Evolutionary conservation across 1,140 invertebrate species (phyloP), one percentile per base, ranked within the genome.

Genomic region (Pygmarrhopalites habei): DNA sequence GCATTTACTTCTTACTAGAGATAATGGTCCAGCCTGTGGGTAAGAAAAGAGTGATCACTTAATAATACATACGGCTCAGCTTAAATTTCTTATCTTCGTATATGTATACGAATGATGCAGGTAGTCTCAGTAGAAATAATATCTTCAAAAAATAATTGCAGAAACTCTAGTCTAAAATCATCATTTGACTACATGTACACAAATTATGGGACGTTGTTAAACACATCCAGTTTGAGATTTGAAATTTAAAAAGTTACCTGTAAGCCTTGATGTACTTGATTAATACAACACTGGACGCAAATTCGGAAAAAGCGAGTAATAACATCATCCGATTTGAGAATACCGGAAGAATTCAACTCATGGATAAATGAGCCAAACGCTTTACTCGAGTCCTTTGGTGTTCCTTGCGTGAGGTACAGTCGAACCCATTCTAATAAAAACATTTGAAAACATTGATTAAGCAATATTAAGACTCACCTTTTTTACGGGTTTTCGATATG

Each of bases 281-380:
- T 71, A 10, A 71, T 58, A 75, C 95, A 98, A 81, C 98, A 88
- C 74, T 98, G 93, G 0, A 93, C 95, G 53, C 92, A 95, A 21
- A 97, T 84, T 28, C 95, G 85, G 80, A 99, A 98, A 78, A 99
- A 99, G 64, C 95, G 77, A 0, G 93, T 95, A 57, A 99, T 96
- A 62, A 95, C 81, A 74, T 99, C 95, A 72, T 99, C 97, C 0
- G 92, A 95, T 75, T 98, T 97, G 15, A 98, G 77, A 51, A 99
- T 94, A 2, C 95, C 95, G 69, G 96, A 92, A 61, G 90, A 82
- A 72, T 96, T 96, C 92, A 99, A 95, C 75, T 84, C 79, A 72
- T 94, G 89, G 0, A 98, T 92, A 77, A 98, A 96, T 53, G 89
- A 78, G 35, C 88, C 85, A 74, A 98, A 97, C n/a, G 94, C 90